Conservation (phyloP, 2,113 vertebrate species). For the Podilymbus podiceps region DNA sequence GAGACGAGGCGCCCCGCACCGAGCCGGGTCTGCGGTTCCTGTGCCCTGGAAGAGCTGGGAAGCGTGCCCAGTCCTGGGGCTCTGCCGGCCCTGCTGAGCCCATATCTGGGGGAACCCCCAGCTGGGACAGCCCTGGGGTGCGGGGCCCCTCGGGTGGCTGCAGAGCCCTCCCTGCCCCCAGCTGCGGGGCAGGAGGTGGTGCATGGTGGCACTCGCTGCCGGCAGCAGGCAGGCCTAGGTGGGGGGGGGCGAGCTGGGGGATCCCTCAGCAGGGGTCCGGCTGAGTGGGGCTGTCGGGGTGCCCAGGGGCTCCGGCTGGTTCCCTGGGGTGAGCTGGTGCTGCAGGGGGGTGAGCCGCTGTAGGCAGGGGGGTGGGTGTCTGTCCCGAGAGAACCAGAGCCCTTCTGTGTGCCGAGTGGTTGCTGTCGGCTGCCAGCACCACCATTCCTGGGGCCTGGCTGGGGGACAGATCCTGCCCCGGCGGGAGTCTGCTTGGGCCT, state of each 20-base stretch:
- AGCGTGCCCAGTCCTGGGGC: rapidly evolving
- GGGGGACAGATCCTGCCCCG: neutral
- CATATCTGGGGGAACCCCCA: rapidly evolving
- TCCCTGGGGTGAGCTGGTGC: neutral
- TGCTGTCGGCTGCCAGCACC: neutral
- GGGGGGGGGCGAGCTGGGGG: neutral
- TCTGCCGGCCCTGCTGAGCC: rapidly evolving
- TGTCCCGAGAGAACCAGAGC: neutral
- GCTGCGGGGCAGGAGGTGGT: neutral
- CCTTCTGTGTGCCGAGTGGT: neutral
- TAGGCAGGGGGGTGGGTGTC: neutral
- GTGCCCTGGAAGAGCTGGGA: neutral
- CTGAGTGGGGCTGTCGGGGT: rapidly evolving
- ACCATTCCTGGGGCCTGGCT: neutral
- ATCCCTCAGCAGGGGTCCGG: rapidly evolving
- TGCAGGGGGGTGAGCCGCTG: neutral
- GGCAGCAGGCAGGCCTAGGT: rapidly evolving
- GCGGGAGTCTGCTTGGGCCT: neutral
- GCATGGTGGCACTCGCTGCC: rapidly evolving
- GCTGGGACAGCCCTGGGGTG: neutral
- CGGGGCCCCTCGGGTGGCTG: neutral
- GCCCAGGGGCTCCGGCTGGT: neutral
- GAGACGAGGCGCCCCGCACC: rapidly evolving
- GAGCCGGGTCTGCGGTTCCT: rapidly evolving
- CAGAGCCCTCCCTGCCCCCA: neutral